phyloP scores from a whole-genome alignment of 1,140 invertebrate species.

The Psix sp. region DNA sequence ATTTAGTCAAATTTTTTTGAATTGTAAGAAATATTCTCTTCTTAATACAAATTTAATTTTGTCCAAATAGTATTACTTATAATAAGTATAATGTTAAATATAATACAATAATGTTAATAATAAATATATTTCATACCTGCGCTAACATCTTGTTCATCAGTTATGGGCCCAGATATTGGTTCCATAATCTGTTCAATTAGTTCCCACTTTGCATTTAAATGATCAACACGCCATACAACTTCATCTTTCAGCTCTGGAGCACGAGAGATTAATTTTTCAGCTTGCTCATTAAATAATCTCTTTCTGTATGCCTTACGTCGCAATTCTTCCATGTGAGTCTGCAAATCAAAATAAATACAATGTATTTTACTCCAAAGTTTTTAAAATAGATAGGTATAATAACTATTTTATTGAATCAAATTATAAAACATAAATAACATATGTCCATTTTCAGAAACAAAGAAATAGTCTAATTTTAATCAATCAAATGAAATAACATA shows the following conservation, averaged over 20 bases:
- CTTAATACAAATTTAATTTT: too few species aligned
- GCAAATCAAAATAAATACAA: conserved; percentile 63
- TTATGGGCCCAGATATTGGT: conserved; percentile 70
- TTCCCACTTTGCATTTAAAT: conserved; percentile 88
- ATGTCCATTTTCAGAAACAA: too few species aligned
- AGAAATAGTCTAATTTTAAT: too few species aligned
- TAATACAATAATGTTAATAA: neutral
- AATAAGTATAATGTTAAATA: neutral
- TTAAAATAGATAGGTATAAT: too few species aligned
- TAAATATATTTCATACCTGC: conserved; percentile 69
- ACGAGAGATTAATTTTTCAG: conserved; percentile 83
- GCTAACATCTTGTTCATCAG: conserved; percentile 74
- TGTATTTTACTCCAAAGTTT: conserved; percentile 10
- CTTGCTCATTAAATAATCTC: conserved; percentile 87
- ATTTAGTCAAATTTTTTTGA: too few species aligned
- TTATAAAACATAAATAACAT: too few species aligned
- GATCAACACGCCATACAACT: conserved; percentile 83
- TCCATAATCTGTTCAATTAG: conserved; percentile 80
- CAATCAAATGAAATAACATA: too few species aligned
- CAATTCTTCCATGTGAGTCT: conserved; percentile 86
- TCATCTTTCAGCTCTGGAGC: conserved; percentile 86
- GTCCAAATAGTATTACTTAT: too few species aligned
- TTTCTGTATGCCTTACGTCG: conserved; percentile 83
- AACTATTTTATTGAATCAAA: too few species aligned
- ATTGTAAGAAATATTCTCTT: too few species aligned